A percentile compares a stretch with the other conserved stretches of the same genome.
These are phyloP conservation scores for Heliconius hortense DNA, from an alignment of 2,888 invertebrate genomes.

Conservation along the genomic window DNA sequence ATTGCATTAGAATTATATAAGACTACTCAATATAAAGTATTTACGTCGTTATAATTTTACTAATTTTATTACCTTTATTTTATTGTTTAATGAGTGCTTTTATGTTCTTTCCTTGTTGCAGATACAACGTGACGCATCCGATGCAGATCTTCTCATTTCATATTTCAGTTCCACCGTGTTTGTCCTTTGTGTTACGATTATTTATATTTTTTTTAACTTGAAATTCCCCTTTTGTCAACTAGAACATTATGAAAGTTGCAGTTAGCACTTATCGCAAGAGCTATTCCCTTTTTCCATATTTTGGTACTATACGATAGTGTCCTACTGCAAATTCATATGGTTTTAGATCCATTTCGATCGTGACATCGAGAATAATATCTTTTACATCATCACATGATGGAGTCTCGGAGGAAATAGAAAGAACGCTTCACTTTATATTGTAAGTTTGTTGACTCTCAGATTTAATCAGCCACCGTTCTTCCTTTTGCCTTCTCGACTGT, in stretches of 20 bases:
- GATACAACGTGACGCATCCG: slow-evolving; percentile 62
- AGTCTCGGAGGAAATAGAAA: slow-evolving; percentile 66
- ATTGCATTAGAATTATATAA: background rate
- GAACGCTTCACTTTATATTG: slow-evolving; percentile 60
- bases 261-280: slow-evolving; percentile 61
- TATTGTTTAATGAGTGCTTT: background rate
- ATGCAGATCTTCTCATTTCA: slow-evolving; percentile 49
- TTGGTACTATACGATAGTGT: slow-evolving; percentile 59
- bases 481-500: slow-evolving; percentile 64
- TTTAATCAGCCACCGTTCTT: slow-evolving; percentile 64
- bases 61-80: background rate
- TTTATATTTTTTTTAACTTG: slow-evolving; percentile 41
- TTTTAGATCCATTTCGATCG: slow-evolving; percentile 54
- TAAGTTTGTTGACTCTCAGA: slow-evolving; percentile 62
- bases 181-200: slow-evolving; percentile 59
- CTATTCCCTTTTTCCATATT: slow-evolving; percentile 37
- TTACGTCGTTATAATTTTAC: background rate
- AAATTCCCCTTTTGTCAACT: slow-evolving; percentile 44
- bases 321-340: slow-evolving; percentile 63
- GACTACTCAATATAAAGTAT: background rate
- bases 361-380: slow-evolving; percentile 51
- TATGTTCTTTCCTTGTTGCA: slow-evolving; percentile 61
- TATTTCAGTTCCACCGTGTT: slow-evolving; percentile 46
- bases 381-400: slow-evolving; percentile 54
- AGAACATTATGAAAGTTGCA: slow-evolving; percentile 58